phyloP scores from a whole-genome alignment of 2,113 vertebrate genomes.

The Amphilophus citrinellus region DNA sequence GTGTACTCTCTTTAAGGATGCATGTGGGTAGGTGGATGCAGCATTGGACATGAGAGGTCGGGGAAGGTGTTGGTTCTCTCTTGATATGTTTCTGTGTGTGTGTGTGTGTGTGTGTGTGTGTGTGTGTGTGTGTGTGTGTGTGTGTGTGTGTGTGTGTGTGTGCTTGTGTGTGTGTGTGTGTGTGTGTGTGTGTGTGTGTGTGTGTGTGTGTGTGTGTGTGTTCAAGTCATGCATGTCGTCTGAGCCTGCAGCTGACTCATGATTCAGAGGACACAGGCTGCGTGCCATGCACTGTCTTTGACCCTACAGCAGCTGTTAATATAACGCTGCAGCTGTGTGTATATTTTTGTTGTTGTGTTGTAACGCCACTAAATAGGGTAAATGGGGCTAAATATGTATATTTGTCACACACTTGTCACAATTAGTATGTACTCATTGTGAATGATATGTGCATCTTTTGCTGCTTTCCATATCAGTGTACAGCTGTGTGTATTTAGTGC shows the following conservation, averaged over 20 bases:
- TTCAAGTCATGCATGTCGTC: slow-evolving; percentile 31
- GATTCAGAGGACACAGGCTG: slow-evolving; percentile 75
- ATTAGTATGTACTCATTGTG: slow-evolving; percentile 21
- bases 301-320: slow-evolving; percentile 69
- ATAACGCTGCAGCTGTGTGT: slow-evolving; percentile 58
- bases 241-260: slow-evolving; percentile 55
- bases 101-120: not conserved
- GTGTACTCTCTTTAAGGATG: not conserved
- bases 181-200: slow-evolving; percentile 5
- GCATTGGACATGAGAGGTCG: slow-evolving; percentile 61
- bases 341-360: slow-evolving; percentile 38
- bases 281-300: slow-evolving; percentile 62
- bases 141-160: not conserved
- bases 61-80: slow-evolving; percentile 32
- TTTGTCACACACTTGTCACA: slow-evolving; percentile 42
- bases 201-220: slow-evolving; percentile 23
- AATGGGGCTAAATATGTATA: slow-evolving; percentile 28
- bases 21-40: slow-evolving; percentile 33
- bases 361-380: slow-evolving; percentile 7
- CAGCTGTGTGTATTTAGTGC: slow-evolving; percentile 55
- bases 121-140: slow-evolving; percentile 22
- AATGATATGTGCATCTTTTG: slow-evolving; percentile 28
- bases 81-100: slow-evolving; percentile 9
- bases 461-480: slow-evolving; percentile 30
- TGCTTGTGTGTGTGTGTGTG: slow-evolving; percentile 11